phyloP scores from a whole-genome alignment of 2,888 invertebrate genomes.

The Nomada fabriciana region DNA sequence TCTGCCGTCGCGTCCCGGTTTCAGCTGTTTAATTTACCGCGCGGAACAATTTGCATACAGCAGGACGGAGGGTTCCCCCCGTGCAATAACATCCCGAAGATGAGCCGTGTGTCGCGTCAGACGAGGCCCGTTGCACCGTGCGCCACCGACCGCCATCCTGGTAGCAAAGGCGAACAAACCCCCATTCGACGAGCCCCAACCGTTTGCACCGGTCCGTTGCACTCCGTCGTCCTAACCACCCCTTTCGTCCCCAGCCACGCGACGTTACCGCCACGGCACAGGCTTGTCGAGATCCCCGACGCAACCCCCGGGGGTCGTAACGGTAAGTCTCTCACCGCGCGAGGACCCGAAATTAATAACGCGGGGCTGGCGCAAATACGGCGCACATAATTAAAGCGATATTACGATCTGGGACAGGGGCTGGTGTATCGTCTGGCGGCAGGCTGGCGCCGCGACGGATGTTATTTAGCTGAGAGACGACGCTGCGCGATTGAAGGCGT shows the following conservation, averaged over 20 bases:
- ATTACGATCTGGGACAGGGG: conserved; percentile 76
- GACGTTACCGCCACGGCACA: conserved; percentile 15
- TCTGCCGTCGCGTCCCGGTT: conserved; percentile 66
- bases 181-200: conserved; percentile 26
- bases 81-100: conserved; percentile 81
- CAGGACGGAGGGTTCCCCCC: conserved; percentile 48
- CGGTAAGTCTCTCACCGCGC: conserved; percentile 74
- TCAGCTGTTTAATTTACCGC: conserved; percentile 81
- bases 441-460: conserved; percentile 44
- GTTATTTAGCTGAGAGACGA: conserved; percentile 59
- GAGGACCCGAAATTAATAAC: conserved; percentile 81
- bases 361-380: conserved; percentile 77
- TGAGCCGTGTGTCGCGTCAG: conserved; percentile 74
- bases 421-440: conserved; percentile 58
- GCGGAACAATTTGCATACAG: conserved; percentile 80
- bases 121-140: conserved; percentile 66
- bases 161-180: conserved; percentile 27
- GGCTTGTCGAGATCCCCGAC: conserved; percentile 61
- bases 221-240: conserved; percentile 29
- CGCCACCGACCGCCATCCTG: conserved; percentile 50
- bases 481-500: conserved; percentile 6
- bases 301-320: conserved; percentile 74
- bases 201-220: background rate
- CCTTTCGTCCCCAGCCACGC: background rate
- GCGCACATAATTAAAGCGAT: conserved; percentile 80